A percentile compares a stretch with the other conserved stretches of the same genome.
These are phyloP conservation scores for Cyclophora punctaria DNA, from an alignment of 2,888 invertebrate species.

Conservation along the genomic window DNA sequence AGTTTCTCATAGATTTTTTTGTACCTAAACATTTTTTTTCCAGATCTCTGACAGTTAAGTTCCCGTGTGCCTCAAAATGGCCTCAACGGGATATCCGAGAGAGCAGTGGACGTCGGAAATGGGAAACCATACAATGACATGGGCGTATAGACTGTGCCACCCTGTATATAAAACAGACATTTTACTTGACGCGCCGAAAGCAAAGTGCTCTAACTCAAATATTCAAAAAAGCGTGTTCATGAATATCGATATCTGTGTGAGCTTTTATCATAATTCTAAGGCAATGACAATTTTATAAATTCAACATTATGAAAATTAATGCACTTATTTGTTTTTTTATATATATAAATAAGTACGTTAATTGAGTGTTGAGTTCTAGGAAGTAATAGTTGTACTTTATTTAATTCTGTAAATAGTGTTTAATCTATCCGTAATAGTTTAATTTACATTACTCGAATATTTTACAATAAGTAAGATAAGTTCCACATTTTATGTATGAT, in stretches of 20 bases:
- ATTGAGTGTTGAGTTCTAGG: too few species aligned
- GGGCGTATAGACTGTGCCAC: slow-evolving; percentile 39
- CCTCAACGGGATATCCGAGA: slow-evolving; percentile 64
- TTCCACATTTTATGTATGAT: slow-evolving; percentile 2
- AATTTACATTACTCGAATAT: too few species aligned
- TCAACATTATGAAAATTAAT: neutral
- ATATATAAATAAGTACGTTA: neutral
- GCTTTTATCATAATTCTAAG: neutral
- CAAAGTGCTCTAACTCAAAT: neutral
- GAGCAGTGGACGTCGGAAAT: slow-evolving; percentile 48
- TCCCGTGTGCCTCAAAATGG: slow-evolving; percentile 66
- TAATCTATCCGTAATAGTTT: neutral
- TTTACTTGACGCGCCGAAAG: neutral
- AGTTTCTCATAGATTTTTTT: too few species aligned
- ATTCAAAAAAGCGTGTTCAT: neutral
- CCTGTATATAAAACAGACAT: neutral
- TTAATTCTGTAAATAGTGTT: slow-evolving; percentile 33
- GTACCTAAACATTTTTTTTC: slow-evolving; percentile 3
- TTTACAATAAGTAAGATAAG: too few species aligned
- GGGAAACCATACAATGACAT: slow-evolving; percentile 58
- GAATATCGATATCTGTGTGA: too few species aligned
- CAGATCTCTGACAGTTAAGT: slow-evolving; percentile 72
- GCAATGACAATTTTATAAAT: neutral
- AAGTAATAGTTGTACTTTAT: too few species aligned
- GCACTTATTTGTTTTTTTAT: neutral